Evolutionary conservation across 2,797 vertebrate species (phyloP), one percentile per base, ranked within the genome.

Genomic region (Taeniopygia guttata): DNA sequence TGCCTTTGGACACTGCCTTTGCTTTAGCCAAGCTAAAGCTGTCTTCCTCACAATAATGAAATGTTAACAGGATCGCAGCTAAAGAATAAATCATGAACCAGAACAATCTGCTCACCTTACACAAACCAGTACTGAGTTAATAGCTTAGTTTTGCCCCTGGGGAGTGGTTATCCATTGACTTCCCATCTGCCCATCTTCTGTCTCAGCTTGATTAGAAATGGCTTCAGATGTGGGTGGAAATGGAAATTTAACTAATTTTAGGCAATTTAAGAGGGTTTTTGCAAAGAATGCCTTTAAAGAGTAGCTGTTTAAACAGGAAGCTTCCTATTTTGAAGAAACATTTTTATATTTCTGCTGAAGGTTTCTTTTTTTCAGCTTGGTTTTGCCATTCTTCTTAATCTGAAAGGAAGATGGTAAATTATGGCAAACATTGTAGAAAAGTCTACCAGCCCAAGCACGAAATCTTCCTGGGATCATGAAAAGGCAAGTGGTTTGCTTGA

Each of bases 311-410:
- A 68, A 95, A 83, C 62, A 67, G 36, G 16, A 94, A 94, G 70
- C 22, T 93, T 84, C 84, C 86, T 96, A 70, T 69, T 93, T 87
- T 89, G 75, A 93, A 73, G 45, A 70, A 82, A 73, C 13, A 40
- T 78, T 94, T 96, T 97, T 96, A 82, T 91, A 30, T 88, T 84
- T 90, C 12, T 96, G n/a, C 60, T 40, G 18, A 85, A 84, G 51
- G 93, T 75, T 96, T 93, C 23, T 11, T 92, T 94, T 75, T 73
- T 92, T 92, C 56, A 94, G 43, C 49, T 91, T 92, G 73, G 56
- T 73, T 96, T 93, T 95, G 60, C 54, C 54, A 68, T 89, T 66
- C 69, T 87, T 34, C 46, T 42, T 89, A 63, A 89, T 64, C 59
- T 60, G 62, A 86, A 93, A 52, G 20, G 45, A 63, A 88, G 64